Conservation (phyloP, 2,113 vertebrate species). For the Bufo gargarizans region DNA sequence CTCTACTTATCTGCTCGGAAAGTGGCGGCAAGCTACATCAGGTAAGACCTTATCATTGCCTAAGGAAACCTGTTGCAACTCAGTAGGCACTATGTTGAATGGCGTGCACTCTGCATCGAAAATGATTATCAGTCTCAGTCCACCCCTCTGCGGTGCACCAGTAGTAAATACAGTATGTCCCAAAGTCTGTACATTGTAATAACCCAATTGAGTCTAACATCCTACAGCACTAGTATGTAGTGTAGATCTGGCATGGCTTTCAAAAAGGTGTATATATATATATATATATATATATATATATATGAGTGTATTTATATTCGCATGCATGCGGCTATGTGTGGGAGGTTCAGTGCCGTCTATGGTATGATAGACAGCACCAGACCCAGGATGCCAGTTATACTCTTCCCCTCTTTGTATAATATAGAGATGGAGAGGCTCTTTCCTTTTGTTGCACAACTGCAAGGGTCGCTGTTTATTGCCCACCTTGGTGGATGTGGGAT, state of each 20-base stretch:
- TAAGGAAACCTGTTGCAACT: neutral
- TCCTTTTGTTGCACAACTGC: conserved; percentile 1
- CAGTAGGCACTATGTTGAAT: neutral
- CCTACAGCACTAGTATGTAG: too few relatives aligned
- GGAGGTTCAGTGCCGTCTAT: neutral
- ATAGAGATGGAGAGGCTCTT: conserved; percentile 37
- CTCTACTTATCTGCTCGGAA: too few relatives aligned
- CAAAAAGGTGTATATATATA: too few relatives aligned
- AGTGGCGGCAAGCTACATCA: neutral
- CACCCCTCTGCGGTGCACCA: too few relatives aligned
- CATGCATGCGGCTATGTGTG: neutral
- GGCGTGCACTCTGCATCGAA: neutral
- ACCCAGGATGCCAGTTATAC: neutral
- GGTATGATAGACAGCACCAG: conserved; percentile 36
- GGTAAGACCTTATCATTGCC: neutral
- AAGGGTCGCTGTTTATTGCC: conserved; percentile 45
- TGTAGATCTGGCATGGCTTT: too few relatives aligned
- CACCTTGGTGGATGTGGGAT: conserved; percentile 57
- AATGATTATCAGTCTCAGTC: neutral
- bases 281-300: neutral
- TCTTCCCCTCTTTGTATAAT: conserved; percentile 31
- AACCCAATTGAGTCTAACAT: too few relatives aligned
- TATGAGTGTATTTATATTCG: neutral
- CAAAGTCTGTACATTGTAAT: too few relatives aligned
- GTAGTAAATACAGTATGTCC: too few relatives aligned